Base-by-base conservation (phyloP, 2,888 invertebrate species). In the Alcis repandata region DNA sequence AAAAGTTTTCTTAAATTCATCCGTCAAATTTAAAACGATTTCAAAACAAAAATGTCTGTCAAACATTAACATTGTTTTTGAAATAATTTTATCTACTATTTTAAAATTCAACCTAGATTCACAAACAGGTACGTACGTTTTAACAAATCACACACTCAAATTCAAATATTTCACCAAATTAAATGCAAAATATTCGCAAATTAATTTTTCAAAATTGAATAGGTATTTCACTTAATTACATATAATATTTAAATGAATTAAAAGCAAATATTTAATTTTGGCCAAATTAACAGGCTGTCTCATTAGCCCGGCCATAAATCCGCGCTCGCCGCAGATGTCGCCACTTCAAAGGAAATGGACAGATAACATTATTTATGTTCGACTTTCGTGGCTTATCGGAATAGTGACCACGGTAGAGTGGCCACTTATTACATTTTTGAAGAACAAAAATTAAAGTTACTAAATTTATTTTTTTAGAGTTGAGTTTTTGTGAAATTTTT, bases 301-400 rank as follows among this genome's bases (percentile, higher is more conserved):
- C 54, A 59, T 67, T 62, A 56, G 52, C 57, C 33, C 43, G 11
- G 46, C 17, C 45, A 68, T 63, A 63, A 61, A 63, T 68, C 53
- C 36, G 57, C 51, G 46, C 17, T 61, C 2, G 65, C 6, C 60
- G 57, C 46, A 41, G 52, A 52, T 67, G 58, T 54, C 57, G 63
- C 64, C 45, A 61, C 64, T 63, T 73, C 73, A 75, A 75, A 75
- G 71, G 41, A 60, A 63, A 66, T 68, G 61, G 73, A 70, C 69
- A 73, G 74, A 78, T 76, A 79, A 76, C 70, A 74, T 80, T 78
- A 81, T 84, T 80, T 82, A 85, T 83, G 73, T 76, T 73, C 76
- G 72, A 68, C 69, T 69, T 74, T 70, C 57, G 69, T 75, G 72
- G 76, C 76, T 77, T 76, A 76, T 77, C 74, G 67, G 64, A 73